These are phyloP conservation scores for Typhlomys cinereus DNA, from an alignment of 2,113 vertebrate genomes.

Conservation along the genomic window DNA sequence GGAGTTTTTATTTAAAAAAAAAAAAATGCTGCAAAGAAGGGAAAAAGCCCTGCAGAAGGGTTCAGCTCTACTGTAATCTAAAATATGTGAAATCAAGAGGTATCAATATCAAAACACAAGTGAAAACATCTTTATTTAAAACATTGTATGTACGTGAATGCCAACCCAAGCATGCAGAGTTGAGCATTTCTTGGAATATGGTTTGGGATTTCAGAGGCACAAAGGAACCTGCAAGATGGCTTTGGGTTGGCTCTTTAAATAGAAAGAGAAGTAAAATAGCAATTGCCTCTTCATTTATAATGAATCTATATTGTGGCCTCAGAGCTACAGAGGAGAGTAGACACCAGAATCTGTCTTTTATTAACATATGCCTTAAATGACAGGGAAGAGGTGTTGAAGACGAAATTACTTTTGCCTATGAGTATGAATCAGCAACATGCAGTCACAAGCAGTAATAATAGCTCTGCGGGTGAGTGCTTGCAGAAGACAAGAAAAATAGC, in stretches of 20 bases:
- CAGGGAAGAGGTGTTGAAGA: conserved; percentile 72
- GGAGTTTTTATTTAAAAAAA: neutral
- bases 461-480: conserved; percentile 54
- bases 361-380: conserved; percentile 77
- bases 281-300: conserved; percentile 68
- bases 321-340: conserved; percentile 57
- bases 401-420: conserved; percentile 74
- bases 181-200: conserved; percentile 70
- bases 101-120: conserved; percentile 64
- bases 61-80: conserved; percentile 38
- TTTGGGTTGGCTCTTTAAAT: conserved; percentile 65
- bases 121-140: conserved; percentile 77
- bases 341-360: conserved; percentile 71
- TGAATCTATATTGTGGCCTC: conserved; percentile 44
- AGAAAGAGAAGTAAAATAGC: conserved; percentile 72
- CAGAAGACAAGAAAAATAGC: conserved; percentile 59
- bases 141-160: conserved; percentile 66
- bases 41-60: conserved; percentile 27
- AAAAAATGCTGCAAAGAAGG: neutral
- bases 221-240: conserved; percentile 67
- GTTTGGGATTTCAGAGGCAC: conserved; percentile 71
- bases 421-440: conserved; percentile 74
- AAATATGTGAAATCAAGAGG: conserved; percentile 56
- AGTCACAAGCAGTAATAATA: conserved; percentile 61
- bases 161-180: conserved; percentile 70